Evolutionary conservation across 2,113 vertebrate species (phyloP).

Genomic region (Mobula birostris): DNA sequence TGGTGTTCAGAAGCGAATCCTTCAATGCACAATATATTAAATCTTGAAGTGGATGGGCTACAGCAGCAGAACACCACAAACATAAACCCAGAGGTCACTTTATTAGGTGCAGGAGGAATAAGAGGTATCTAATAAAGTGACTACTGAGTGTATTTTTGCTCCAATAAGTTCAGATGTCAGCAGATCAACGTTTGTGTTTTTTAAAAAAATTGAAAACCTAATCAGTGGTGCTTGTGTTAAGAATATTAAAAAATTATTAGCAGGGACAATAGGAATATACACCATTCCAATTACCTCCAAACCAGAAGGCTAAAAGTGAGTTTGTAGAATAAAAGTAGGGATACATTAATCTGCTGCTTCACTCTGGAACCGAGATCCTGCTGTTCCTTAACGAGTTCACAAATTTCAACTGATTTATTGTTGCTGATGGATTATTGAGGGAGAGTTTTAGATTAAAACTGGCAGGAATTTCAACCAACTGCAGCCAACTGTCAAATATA

Average conservation of each 20-base stretch:
- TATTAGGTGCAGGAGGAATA: too few species aligned
- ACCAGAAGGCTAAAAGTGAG: not conserved
- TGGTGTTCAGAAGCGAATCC: too few species aligned
- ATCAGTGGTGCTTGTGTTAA: not conserved
- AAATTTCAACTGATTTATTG: not conserved
- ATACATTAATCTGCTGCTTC: not conserved
- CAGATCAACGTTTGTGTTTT: too few species aligned
- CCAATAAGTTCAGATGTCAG: too few species aligned
- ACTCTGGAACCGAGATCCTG: not conserved
- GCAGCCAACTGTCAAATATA: not conserved
- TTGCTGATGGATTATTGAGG: not conserved
- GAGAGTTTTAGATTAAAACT: not conserved
- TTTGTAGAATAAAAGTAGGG: not conserved
- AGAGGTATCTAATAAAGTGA: too few species aligned
- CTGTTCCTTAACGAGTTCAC: not conserved
- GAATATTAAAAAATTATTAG: not conserved
- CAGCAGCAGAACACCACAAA: too few species aligned
- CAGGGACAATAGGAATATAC: not conserved
- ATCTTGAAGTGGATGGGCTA: too few species aligned
- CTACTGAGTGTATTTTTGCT: too few species aligned
- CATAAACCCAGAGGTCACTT: too few species aligned
- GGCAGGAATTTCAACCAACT: not conserved
- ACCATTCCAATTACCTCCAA: not conserved
- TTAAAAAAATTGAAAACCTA: too few species aligned
- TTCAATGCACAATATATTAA: too few species aligned